phyloP scores from a whole-genome alignment of 35 echinoderm and acorn worm species.

The Acanthaster planci region DNA sequence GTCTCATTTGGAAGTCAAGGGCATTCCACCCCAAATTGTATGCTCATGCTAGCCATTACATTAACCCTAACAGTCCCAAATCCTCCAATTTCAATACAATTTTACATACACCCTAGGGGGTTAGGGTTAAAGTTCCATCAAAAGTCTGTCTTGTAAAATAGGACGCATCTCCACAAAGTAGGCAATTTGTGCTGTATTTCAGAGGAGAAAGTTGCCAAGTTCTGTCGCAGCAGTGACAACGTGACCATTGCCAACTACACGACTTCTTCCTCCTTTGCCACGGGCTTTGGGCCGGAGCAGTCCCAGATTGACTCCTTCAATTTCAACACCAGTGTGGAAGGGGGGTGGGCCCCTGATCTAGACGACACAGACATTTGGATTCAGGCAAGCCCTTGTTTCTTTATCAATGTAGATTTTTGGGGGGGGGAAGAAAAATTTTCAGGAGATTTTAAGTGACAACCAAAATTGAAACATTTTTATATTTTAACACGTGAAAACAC shows the following conservation, averaged over 20 bases:
- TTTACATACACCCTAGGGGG: no score
- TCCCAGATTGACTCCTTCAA: background rate
- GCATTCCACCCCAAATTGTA: background rate
- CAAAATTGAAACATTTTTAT: background rate
- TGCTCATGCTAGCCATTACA: background rate
- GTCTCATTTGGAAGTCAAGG: no score
- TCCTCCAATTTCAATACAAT: no score
- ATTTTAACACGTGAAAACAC: no score
- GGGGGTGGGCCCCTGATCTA: constrained; percentile 26
- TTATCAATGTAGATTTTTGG: no score
- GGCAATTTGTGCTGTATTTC: no score
- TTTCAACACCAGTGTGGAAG: constrained; percentile 31
- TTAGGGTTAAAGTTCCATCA: no score
- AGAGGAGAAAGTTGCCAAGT: background rate
- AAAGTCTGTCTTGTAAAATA: background rate
- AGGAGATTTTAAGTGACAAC: background rate
- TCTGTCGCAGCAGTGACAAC: background rate
- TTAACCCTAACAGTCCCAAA: no score
- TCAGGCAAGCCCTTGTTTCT: background rate
- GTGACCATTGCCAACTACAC: background rate
- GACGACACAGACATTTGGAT: constrained; percentile 28
- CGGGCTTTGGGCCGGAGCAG: background rate
- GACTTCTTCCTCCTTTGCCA: background rate
- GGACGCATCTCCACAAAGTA: background rate
- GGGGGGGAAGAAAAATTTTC: no score